Evolutionary conservation across 2,113 vertebrate genomes (phyloP), one percentile per base, ranked within the genome.

Genomic region (Heptranchias perlo): DNA sequence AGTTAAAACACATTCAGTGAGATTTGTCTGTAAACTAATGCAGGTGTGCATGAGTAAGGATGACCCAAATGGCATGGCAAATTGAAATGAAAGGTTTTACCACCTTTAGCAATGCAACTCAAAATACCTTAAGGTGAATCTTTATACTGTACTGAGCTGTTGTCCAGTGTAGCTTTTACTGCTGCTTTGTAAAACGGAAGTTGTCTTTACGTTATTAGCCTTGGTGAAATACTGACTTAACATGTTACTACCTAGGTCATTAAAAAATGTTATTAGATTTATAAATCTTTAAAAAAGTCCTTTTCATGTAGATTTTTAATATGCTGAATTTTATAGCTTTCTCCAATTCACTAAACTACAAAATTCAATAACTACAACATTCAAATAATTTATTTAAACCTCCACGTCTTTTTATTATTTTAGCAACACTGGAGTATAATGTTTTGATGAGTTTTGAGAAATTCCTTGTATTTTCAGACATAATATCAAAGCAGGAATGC

Each of bases 191-290:
- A 65, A 49, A 95, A 95, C 44, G 73, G 54, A 54, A 89, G 47
- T 95, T 49, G n/a, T 14, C 65, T 49, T 31, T 73, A 69, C 65
- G 73, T 95, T 93, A 93, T 93, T 69, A 95, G 64, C 7, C 47
- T 52, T 95, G 44, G 64, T 95, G 65, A 95, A 95, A 95, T 95
- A 95, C 28, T 69, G 47, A 49, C 44, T 95, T 69, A 69, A 28
- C 44, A 52, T 67, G 61, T 69, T 95, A 52, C 94, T 95, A 47
- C 28, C 11, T 14, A 69, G 47, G 64, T 95, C 47, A 69, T 95
- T 69, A 95, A 95, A 95, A 95, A 95, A 69, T 69, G 65, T 95
- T 95, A 95, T 95, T 95, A 95, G 65, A 95, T 69, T 49, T 95
- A 21, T 94, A 94, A 94, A 52, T 95, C 47, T 65, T 95, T 69